Percentiles rank a stretch among this genome's conserved stretches.
These are phyloP conservation scores for Mayetiola destructor DNA, from an alignment of 2,888 invertebrate species.

Conservation along the genomic window DNA sequence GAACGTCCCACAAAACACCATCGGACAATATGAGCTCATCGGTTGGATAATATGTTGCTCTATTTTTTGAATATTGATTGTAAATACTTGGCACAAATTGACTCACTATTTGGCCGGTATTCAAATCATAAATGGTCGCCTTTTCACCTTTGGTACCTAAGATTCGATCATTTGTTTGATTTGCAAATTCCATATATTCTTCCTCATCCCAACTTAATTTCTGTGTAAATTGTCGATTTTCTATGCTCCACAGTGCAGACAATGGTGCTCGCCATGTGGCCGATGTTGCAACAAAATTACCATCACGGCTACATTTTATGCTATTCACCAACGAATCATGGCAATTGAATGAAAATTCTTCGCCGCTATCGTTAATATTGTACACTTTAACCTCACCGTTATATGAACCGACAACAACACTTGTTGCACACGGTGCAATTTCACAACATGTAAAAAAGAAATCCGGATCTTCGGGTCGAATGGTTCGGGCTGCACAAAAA, in stretches of 20 bases:
- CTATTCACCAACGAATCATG: slow-evolving; percentile 80
- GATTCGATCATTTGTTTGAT: slow-evolving; percentile 67
- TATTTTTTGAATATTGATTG: slow-evolving; percentile 86
- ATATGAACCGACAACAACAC: slow-evolving; percentile 76
- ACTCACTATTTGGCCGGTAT: slow-evolving; percentile 57
- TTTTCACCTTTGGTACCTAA: slow-evolving; percentile 73
- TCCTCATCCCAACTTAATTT: slow-evolving; percentile 67
- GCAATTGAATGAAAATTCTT: slow-evolving; percentile 61
- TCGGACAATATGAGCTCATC: slow-evolving; percentile 92
- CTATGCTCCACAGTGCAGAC: slow-evolving; percentile 36
- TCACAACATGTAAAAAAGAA: slow-evolving; percentile 62
- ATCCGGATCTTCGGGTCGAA: slow-evolving; percentile 53
- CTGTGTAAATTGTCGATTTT: slow-evolving; percentile 30
- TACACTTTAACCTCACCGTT: slow-evolving; percentile 81
- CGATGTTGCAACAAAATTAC: slow-evolving; percentile 66
- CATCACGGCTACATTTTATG: slow-evolving; percentile 58
- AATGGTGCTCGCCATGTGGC: slow-evolving; percentile 74
- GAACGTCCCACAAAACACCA: slow-evolving; percentile 89
- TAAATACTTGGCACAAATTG: slow-evolving; percentile 67
- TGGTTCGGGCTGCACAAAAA: slow-evolving; percentile 60
- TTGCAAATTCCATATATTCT: slow-evolving; percentile 84
- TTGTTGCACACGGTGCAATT: slow-evolving; percentile 46
- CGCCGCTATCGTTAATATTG: slow-evolving; percentile 68
- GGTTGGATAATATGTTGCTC: slow-evolving; percentile 84
- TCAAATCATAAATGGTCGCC: slow-evolving; percentile 65